phyloP scores from a whole-genome alignment of 2,113 vertebrate genomes.

The Mola mola region DNA sequence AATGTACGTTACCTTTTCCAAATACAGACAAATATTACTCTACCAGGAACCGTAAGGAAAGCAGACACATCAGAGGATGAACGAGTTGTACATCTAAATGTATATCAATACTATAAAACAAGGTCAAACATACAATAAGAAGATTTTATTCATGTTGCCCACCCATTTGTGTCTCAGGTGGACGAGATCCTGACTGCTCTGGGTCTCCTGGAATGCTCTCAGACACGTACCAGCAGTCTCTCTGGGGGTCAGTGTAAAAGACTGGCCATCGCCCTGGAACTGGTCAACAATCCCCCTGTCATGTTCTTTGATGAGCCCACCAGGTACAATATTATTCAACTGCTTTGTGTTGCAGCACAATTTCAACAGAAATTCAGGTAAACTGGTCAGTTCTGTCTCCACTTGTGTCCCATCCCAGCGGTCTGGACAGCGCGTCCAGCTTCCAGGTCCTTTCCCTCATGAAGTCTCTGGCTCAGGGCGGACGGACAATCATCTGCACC shows the following conservation, averaged over 20 bases:
- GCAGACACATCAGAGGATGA: not conserved
- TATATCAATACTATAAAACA: no score
- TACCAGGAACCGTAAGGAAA: not conserved
- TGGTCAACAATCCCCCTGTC: constrained; percentile 97
- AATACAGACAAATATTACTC: no score
- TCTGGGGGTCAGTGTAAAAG: constrained; percentile 96
- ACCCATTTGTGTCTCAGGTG: constrained; percentile 82
- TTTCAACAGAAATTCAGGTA: constrained; percentile 3
- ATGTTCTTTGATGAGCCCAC: constrained; percentile 99
- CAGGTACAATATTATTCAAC: constrained; percentile 78
- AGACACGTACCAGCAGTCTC: constrained; percentile 90
- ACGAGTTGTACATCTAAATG: no score
- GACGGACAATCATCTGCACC: constrained; percentile 98
- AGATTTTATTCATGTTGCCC: not conserved
- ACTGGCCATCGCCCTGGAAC: constrained; percentile 94
- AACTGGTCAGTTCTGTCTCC: not conserved
- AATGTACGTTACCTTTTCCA: no score
- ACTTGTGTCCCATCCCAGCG: constrained; percentile 75
- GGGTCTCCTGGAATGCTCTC: constrained; percentile 92
- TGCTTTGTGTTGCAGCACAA: not conserved
- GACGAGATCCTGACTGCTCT: constrained; percentile 96
- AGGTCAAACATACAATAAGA: not conserved
- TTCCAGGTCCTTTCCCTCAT: constrained; percentile 98
- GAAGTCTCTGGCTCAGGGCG: constrained; percentile 94
- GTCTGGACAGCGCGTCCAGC: constrained; percentile 95